Conservation (phyloP, 2,888 invertebrate species). For the Epiblema foenella region DNA sequence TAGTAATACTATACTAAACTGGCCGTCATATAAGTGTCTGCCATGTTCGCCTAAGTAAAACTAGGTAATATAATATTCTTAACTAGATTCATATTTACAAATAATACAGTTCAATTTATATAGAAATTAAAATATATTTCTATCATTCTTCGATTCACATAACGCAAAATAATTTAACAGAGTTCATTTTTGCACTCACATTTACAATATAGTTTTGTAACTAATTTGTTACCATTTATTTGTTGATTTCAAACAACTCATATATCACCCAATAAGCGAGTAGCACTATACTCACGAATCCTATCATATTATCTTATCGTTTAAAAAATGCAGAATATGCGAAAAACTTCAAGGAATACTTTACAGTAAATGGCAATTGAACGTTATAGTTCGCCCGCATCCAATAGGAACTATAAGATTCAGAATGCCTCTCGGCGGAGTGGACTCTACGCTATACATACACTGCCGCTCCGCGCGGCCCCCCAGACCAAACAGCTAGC, state of each 20-base stretch:
- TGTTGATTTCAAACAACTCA: slow-evolving; percentile 79
- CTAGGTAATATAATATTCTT: slow-evolving; percentile 86
- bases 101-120: slow-evolving; percentile 86
- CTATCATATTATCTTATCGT: slow-evolving; percentile 75
- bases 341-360: slow-evolving; percentile 82
- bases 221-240: slow-evolving; percentile 75
- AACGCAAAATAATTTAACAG: slow-evolving; percentile 86
- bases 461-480: slow-evolving; percentile 61
- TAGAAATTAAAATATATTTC: slow-evolving; percentile 85
- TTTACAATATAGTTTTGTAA: slow-evolving; percentile 83
- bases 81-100: slow-evolving; percentile 86
- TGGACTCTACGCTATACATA: slow-evolving; percentile 64
- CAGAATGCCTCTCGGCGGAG: slow-evolving; percentile 78
- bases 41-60: slow-evolving; percentile 86
- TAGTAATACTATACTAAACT: slow-evolving; percentile 89
- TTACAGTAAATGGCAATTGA: slow-evolving; percentile 83
- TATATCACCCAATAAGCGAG: slow-evolving; percentile 85
- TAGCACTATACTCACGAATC: slow-evolving; percentile 79
- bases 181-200: slow-evolving; percentile 85
- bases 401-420: slow-evolving; percentile 85
- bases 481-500: slow-evolving; percentile 76
- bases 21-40: slow-evolving; percentile 89
- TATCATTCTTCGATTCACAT: slow-evolving; percentile 85
- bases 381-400: slow-evolving; percentile 85
- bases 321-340: slow-evolving; percentile 85